These are phyloP conservation scores for Druceiella hillmani DNA, from an alignment of 2,888 invertebrate species.

Conservation along the genomic window DNA sequence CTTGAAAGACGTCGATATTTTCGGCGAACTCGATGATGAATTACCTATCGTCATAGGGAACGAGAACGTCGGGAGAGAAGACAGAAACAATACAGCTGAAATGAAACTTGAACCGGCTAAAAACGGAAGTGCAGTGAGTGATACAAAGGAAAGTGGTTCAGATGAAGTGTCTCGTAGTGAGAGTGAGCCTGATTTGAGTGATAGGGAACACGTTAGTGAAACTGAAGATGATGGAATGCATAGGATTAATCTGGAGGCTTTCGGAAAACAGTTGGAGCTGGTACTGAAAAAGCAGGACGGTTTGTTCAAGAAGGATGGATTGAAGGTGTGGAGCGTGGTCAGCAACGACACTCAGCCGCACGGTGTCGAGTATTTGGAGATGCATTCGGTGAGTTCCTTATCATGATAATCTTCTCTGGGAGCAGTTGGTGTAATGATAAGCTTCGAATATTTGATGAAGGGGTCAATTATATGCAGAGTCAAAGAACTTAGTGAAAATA, in stretches of 20 bases:
- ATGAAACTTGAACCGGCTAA: slow-evolving; percentile 4
- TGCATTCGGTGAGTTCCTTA: slow-evolving; percentile 60
- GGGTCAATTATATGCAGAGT: too few species aligned
- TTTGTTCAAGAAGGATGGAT: slow-evolving; percentile 67
- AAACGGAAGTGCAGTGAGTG: slow-evolving; percentile 5
- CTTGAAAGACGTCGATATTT: slow-evolving; percentile 42
- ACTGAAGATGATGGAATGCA: slow-evolving; percentile 50
- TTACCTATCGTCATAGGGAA: too few species aligned
- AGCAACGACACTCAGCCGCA: slow-evolving; percentile 72
- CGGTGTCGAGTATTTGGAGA: slow-evolving; percentile 73
- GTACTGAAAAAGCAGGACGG: slow-evolving; percentile 70
- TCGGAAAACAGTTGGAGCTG: slow-evolving; percentile 70
- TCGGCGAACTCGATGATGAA: slow-evolving; percentile 36
- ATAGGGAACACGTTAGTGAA: slow-evolving; percentile 34
- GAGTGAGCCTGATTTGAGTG: slow-evolving; percentile 24
- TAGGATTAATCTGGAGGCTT: slow-evolving; percentile 70
- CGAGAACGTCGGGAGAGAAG: too few species aligned
- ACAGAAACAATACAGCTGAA: too few species aligned
- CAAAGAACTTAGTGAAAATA: too few species aligned
- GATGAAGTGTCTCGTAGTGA: slow-evolving; percentile 31
- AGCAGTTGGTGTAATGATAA: too few species aligned
- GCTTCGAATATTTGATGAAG: too few species aligned
- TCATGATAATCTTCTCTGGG: too few species aligned
- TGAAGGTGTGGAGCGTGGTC: slow-evolving; percentile 78
- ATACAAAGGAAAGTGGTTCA: slow-evolving; percentile 34